Conservation (phyloP, 1,140 invertebrate species). For the Atta cephalotes region DNA sequence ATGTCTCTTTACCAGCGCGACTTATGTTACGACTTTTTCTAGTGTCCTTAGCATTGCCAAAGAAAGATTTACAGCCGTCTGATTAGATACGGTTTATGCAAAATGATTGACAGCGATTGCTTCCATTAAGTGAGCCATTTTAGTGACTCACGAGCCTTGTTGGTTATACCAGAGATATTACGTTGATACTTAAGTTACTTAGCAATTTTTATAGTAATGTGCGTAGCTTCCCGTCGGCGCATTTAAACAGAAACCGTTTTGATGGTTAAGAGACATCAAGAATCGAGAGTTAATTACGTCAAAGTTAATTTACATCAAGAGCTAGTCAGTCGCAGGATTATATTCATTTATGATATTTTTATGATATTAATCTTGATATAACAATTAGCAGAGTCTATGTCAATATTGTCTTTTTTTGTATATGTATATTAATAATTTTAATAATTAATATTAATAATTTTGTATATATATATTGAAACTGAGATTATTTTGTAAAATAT, state of each 20-base stretch:
- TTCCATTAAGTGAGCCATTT: conserved; percentile 25
- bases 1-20: neutral
- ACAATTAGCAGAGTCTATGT: neutral
- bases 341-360: neutral
- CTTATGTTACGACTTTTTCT: conserved; percentile 21
- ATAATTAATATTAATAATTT: neutral
- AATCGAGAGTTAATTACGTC: neutral
- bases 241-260: neutral
- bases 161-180: neutral
- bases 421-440: neutral
- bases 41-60: neutral
- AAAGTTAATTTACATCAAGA: conserved; percentile 5
- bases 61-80: conserved; percentile 14
- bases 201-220: conserved; percentile 22
- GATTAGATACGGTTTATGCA: conserved; percentile 15
- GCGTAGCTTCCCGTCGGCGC: neutral
- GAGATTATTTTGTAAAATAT: neutral
- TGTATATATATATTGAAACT: neutral
- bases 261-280: neutral
- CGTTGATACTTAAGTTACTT: conserved; percentile 32
- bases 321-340: neutral
- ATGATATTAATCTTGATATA: neutral
- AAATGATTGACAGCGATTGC: conserved; percentile 32
- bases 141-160: conserved; percentile 10
- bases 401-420: neutral